These are phyloP conservation scores for Chaetura pelagica DNA, from an alignment of 2,113 vertebrate genomes.

Conservation along the genomic window DNA sequence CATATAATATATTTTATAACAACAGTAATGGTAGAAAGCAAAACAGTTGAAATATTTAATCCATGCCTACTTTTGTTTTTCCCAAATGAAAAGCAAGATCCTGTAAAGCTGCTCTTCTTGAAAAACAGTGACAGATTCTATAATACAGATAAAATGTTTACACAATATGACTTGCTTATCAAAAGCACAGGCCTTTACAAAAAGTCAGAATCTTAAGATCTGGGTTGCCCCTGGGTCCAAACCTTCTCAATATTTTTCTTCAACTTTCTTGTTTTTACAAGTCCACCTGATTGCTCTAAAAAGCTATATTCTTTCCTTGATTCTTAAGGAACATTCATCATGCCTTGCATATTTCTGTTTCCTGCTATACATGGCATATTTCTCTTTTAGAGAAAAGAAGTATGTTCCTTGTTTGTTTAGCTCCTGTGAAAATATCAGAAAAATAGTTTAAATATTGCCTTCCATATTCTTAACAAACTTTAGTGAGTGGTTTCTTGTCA, in stretches of 20 bases:
- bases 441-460: not conserved
- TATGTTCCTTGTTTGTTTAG: not conserved
- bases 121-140: conserved; percentile 2
- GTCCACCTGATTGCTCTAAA: not conserved
- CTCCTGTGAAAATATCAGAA: not conserved
- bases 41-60: not conserved
- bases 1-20: not conserved
- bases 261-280: conserved; percentile 1
- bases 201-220: conserved; percentile 33
- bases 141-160: conserved; percentile 55
- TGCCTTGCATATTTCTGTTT: not conserved
- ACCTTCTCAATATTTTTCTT: conserved; percentile 21
- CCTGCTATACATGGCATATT: not conserved
- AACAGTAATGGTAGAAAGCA: not conserved
- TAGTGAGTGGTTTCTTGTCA: not conserved
- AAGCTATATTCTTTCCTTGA: not conserved
- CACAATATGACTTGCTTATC: conserved; percentile 39
- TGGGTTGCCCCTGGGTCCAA: not conserved
- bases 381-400: not conserved
- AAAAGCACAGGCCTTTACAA: conserved; percentile 26
- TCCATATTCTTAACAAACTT: not conserved
- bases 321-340: not conserved
- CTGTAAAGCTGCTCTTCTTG: not conserved
- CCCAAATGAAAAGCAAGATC: not conserved
- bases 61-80: not conserved